Percentiles rank a stretch among this genome's conserved stretches.
Evolutionary conservation across 2,797 vertebrate species (phyloP).

Genomic region (Cuniculus paca): DNA sequence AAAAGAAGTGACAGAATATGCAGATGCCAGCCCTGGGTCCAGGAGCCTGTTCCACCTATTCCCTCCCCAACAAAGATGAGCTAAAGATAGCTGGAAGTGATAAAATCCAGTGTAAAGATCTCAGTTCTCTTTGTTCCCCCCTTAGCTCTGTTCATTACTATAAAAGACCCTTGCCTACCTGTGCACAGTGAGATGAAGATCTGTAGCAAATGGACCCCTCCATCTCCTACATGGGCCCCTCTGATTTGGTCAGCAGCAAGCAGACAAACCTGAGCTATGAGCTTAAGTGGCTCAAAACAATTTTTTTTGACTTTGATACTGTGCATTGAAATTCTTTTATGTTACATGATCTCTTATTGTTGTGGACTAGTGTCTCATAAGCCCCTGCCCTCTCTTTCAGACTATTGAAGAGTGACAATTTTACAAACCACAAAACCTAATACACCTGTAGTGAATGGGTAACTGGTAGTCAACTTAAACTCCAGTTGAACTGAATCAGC

Average conservation of each 20-base stretch:
- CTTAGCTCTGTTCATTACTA: neutral
- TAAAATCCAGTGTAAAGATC: neutral
- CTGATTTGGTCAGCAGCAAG: neutral
- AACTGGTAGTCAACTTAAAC: no score
- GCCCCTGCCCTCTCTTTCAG: neutral
- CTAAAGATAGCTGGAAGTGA: neutral
- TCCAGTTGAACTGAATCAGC: no score
- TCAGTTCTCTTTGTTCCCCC: neutral
- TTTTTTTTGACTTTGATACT: neutral
- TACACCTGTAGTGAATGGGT: neutral
- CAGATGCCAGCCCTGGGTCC: neutral
- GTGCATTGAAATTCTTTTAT: neutral
- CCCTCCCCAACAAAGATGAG: neutral
- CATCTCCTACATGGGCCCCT: neutral
- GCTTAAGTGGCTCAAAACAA: neutral
- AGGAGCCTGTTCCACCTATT: neutral
- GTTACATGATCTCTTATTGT: neutral
- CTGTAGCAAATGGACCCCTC: neutral
- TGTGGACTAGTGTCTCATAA: neutral
- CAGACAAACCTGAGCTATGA: neutral
- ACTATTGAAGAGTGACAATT: neutral
- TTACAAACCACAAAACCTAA: neutral
- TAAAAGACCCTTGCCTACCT: neutral
- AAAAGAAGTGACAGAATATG: no score
- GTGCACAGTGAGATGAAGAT: neutral